Evolutionary conservation across 1,140 invertebrate species (phyloP).

Genomic region (Temnothorax curvispinosus): DNA sequence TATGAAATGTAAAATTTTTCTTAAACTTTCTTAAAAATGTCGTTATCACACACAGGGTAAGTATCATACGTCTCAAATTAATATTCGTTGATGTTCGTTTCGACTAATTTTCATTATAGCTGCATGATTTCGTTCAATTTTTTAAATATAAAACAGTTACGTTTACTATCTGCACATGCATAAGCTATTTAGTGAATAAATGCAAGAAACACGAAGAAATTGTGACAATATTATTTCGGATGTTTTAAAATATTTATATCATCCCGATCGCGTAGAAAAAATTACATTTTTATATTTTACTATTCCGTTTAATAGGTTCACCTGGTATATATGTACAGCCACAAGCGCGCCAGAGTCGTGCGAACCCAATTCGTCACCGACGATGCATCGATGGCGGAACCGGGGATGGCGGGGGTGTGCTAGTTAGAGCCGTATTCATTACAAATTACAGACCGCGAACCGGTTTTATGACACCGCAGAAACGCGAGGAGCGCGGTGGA

Average conservation of each 20-base stretch:
- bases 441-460: conserved; percentile 76
- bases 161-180: background rate
- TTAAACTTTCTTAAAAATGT: background rate
- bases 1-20: background rate
- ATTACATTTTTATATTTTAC: background rate
- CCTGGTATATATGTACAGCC: conserved; percentile 43
- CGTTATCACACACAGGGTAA: background rate
- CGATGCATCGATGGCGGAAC: conserved; percentile 46
- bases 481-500: conserved; percentile 62
- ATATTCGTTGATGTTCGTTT: background rate
- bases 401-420: conserved; percentile 59
- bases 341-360: conserved; percentile 50
- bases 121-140: background rate
- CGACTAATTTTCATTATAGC: background rate
- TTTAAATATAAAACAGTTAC: background rate
- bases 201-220: background rate
- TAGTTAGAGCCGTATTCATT: conserved; percentile 79
- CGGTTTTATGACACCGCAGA: conserved; percentile 76
- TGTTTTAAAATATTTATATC: background rate
- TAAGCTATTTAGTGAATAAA: background rate
- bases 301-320: conserved; percentile 15
- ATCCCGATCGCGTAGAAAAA: background rate
- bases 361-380: conserved; percentile 66
- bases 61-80: background rate
- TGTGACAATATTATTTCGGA: background rate